Conservation (phyloP, 2,113 vertebrate genomes). For the Origma solitaria region DNA sequence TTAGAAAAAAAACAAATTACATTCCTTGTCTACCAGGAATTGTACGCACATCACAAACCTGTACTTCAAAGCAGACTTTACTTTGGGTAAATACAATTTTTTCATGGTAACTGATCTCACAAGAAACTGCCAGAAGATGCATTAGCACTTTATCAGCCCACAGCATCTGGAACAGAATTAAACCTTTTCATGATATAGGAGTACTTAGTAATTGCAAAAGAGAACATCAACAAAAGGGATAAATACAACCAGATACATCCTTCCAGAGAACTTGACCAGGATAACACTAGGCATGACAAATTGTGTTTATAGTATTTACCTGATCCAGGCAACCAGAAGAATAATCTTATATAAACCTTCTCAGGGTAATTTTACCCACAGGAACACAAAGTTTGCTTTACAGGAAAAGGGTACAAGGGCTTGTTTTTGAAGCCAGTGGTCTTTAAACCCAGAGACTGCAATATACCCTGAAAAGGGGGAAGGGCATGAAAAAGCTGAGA, state of each 20-base stretch:
- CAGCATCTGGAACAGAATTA: not conserved
- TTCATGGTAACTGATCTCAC: not conserved
- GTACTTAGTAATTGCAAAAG: not conserved
- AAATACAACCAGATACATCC: not conserved
- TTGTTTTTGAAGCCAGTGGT: slow-evolving; percentile 1
- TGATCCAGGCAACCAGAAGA: not conserved
- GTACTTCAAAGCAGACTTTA: not conserved
- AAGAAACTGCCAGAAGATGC: not conserved
- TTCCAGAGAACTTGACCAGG: not conserved
- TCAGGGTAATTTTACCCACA: not conserved
- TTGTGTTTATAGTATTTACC: not conserved
- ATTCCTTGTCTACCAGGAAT: not conserved
- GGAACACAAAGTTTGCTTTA: not conserved
- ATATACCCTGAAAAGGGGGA: not conserved
- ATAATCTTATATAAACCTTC: not conserved
- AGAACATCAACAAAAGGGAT: not conserved
- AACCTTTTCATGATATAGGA: not conserved
- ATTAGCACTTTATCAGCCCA: slow-evolving; percentile 23
- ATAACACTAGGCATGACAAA: not conserved
- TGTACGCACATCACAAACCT: not conserved
- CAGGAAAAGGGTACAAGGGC: not conserved
- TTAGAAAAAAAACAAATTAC: not conserved
- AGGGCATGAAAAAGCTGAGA: not conserved
- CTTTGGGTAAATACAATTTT: not conserved
- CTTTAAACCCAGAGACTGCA: not conserved